Base-by-base conservation (phyloP, 2,113 vertebrate genomes). In the Accipiter virgatus region DNA sequence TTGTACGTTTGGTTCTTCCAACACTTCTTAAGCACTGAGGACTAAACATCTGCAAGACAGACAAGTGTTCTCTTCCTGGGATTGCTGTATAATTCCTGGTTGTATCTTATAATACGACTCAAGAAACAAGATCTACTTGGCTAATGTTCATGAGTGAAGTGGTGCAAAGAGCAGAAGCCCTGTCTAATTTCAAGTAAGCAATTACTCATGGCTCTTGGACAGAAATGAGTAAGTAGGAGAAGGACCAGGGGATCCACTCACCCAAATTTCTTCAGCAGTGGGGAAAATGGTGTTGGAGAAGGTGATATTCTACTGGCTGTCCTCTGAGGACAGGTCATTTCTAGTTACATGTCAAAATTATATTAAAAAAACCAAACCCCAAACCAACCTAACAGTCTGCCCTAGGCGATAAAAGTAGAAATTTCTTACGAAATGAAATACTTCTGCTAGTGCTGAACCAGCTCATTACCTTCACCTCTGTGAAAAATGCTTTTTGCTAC, bases 101-200 rank as follows among this genome's bases (percentile, higher is more conserved):
- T 63, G 6, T 38, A 36, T 34, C 53, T 85, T 36, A 26, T 0
- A 63, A 43, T 0, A 23, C 1, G 11, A 43, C n/a, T 19, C 23
- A 61, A 29, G 25, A 61, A 6, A 11, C 42, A 85, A 22, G 4
- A 25, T 14, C n/a, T 67, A 19, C 31, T 38, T 50, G 58, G 71
- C 13, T 65, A 6, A 45, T 3, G 10, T 1, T 42, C 53, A 61
- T 1, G 3, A 80, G 47, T 6, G 10, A 68, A 68, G 13, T 2
- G 9, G 10, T 19, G 5, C 36, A 78, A 83, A n/a, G 59, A 82
- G 62, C n/a, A 95, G 48, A 77, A 73, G 14, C 40, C 14, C 48
- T 19, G 7, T 9, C 19, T 40, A 38, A 83, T 62, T 90, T 72
- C 25, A 85, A 59, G 48, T 31, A 66, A 62, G 15, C 14, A 70